Evolutionary conservation across 2,888 invertebrate species (phyloP).

Genomic region (Drosophila maculinotata): DNA sequence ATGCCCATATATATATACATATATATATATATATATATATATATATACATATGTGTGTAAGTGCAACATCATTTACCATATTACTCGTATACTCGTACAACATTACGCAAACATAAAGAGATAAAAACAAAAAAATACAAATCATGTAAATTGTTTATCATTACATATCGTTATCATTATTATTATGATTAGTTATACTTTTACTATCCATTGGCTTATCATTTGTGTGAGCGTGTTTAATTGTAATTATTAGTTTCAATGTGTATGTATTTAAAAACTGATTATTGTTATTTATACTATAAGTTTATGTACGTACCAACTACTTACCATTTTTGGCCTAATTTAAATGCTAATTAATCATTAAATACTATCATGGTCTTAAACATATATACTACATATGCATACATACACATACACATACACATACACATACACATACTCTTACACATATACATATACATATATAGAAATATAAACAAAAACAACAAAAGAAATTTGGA

Average conservation of each 20-base stretch:
- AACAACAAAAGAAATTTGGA: slow-evolving; percentile 36
- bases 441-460: slow-evolving; percentile 18
- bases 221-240: slow-evolving; percentile 23
- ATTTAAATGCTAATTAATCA: slow-evolving; percentile 54
- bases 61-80: slow-evolving; percentile 43
- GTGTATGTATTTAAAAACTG: slow-evolving; percentile 43
- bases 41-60: slow-evolving; percentile 18
- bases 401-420: slow-evolving; percentile 8
- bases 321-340: slow-evolving; percentile 49
- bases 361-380: slow-evolving; percentile 42
- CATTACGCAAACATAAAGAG: slow-evolving; percentile 42
- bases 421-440: slow-evolving; percentile 14
- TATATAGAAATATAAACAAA: slow-evolving; percentile 55
- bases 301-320: slow-evolving; percentile 54
- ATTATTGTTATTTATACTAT: slow-evolving; percentile 49
- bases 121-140: slow-evolving; percentile 1
- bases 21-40: slow-evolving; percentile 35
- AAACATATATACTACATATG: slow-evolving; percentile 9
- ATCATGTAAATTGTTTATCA: slow-evolving; percentile 68
- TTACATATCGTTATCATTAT: slow-evolving; percentile 52
- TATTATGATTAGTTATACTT: slow-evolving; percentile 18
- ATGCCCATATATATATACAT: slow-evolving; percentile 34
- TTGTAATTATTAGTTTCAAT: slow-evolving; percentile 37
- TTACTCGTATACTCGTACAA: slow-evolving; percentile 42
- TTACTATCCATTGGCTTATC: slow-evolving; percentile 34